These are phyloP conservation scores for Protobothrops flavoviridis DNA, from an alignment of 2,113 vertebrate genomes.

Conservation along the genomic window DNA sequence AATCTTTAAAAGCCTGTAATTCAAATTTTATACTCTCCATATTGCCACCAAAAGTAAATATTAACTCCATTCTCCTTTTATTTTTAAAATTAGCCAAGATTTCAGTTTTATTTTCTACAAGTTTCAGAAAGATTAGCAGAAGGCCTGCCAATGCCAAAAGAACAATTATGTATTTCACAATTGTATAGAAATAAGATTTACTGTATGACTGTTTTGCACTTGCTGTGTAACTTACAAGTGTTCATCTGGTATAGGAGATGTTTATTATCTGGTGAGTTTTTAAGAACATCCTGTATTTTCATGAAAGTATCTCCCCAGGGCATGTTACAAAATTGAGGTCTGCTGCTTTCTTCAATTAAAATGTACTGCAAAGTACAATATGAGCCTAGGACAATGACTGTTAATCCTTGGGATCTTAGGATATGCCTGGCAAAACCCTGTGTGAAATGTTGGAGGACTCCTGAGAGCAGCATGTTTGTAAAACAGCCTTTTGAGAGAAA, in stretches of 20 bases:
- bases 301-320: neutral
- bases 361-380: neutral
- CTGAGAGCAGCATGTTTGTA: neutral
- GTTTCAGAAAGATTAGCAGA: constrained; percentile 63
- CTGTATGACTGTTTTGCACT: neutral
- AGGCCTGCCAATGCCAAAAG: constrained; percentile 69
- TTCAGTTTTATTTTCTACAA: constrained; percentile 39
- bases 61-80: neutral
- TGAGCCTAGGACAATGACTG: neutral
- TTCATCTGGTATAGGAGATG: neutral
- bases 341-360: neutral
- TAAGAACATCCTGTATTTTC: neutral
- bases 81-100: constrained; percentile 55
- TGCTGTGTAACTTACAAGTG: too few relatives aligned
- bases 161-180: constrained; percentile 70
- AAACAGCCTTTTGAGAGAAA: neutral
- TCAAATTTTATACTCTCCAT: constrained; percentile 36
- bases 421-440: neutral
- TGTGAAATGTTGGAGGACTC: neutral
- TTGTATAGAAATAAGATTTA: constrained; percentile 68
- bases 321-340: neutral
- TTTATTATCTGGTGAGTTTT: neutral
- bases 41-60: neutral
- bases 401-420: neutral
- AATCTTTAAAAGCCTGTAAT: constrained; percentile 48